Evolutionary conservation across 2,888 invertebrate genomes (phyloP), one percentile per base, ranked within the genome.

Genomic region (Erebia aethiops): DNA sequence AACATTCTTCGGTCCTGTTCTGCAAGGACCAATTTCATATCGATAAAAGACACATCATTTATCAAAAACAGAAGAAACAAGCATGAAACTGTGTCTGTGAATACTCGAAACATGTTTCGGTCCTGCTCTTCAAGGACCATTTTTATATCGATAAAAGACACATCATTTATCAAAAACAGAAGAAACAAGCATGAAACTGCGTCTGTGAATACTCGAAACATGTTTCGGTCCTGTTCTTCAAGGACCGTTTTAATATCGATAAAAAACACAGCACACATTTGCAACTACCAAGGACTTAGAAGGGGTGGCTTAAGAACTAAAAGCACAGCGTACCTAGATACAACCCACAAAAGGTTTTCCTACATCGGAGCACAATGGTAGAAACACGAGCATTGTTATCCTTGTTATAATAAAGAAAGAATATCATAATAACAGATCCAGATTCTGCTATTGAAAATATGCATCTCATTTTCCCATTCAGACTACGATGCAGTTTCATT

Each of bases 271-370:
- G 75, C 82, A 73, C 82, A 73, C 81, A 79, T 80, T 75, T 76
- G 67, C 71, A 76, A 77, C 80, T 73, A 81, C 78, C 78, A 77
- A 75, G 75, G 26, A 75, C 68, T 61, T 72, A 71, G 73, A 72
- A 75, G 79, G 84, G 86, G 80, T 81, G 85, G 86, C 80, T 87
- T 84, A 88, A 87, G 87, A 90, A 88, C 88, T 88, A 92, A 92
- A 92, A 90, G 91, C 86, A 80, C 90, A 89, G 80, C 80, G 79
- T 81, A 81, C 76, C 76, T 76, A 77, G 80, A 79, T 80, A 76
- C 83, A 86, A 85, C 88, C 89, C 88, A 91, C 91, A 91, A 91
- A 89, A 90, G 88, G 86, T 85, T 82, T 83, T 75, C 66, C 78
- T 79, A 86, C 89, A 87, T 85, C 85, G 86, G 86, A 78, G 75